A percentile compares a stretch with the other conserved stretches of the same genome.
Conservation (phyloP, 1,140 invertebrate species). For the Camponotus floridanus region DNA sequence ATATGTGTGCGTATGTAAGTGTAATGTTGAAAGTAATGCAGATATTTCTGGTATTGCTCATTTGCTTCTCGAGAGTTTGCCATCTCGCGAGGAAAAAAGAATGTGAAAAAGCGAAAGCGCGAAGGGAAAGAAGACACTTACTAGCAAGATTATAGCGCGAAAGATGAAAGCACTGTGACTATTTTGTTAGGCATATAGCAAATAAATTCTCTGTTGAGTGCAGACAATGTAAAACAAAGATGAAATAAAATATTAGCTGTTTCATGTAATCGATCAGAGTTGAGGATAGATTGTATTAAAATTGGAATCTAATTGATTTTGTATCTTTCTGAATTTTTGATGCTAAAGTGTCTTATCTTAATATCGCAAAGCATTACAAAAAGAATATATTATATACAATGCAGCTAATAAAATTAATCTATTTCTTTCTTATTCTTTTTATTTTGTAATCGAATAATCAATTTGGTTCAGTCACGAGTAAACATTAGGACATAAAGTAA, state of each 20-base stretch:
- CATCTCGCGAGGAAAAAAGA: neutral
- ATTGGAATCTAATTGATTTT: neutral
- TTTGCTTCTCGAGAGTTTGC: neutral
- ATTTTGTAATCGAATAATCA: neutral
- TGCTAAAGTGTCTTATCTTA: neutral
- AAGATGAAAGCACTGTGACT: slow-evolving; percentile 8
- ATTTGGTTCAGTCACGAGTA: slow-evolving; percentile 6
- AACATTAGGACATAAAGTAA: slow-evolving; percentile 8
- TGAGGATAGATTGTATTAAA: neutral
- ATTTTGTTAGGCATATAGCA: neutral
- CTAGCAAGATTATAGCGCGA: neutral
- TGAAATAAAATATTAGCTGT: neutral
- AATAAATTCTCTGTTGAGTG: slow-evolving; percentile 25
- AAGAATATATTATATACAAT: neutral
- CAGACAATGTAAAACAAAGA: neutral
- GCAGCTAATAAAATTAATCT: neutral
- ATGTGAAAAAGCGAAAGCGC: neutral
- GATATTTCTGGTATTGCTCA: slow-evolving; percentile 6
- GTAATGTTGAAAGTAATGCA: slow-evolving; percentile 46
- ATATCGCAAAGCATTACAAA: neutral
- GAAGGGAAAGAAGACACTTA: neutral
- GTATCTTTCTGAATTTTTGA: neutral
- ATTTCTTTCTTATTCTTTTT: neutral
- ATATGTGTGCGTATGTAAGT: slow-evolving; percentile 38
- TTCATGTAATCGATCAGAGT: slow-evolving; percentile 19